Base-by-base conservation (phyloP, 1,140 invertebrate species). In the Drosophila busckii region DNA sequence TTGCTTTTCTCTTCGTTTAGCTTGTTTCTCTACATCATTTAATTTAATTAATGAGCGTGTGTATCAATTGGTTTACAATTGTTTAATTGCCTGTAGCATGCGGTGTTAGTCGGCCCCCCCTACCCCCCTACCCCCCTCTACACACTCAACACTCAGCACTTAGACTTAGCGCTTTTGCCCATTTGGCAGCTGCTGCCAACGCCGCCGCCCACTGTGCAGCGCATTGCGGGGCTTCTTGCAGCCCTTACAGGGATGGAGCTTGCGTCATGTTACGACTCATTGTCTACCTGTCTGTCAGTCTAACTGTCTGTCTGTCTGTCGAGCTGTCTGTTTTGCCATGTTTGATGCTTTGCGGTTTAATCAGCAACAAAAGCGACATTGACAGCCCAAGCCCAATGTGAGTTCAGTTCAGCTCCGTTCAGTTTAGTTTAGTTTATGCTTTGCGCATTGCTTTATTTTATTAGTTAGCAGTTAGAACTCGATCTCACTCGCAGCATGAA, bases 51-150 rank as follows among this genome's bases (percentile, higher is more conserved):
- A 69, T 70, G 66, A 69, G 60, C 54, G 49, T 69, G 49, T 64
- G 66, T 70, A 70, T 70, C 68, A 69, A 70, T 70, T 70, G 68
- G 65, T 64, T 55, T 65, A 58, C 66, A 70, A 70, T 70, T 70
- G 65, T 60, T 70, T 69, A 70, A 70, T 69, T 70, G 61, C 65
- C 62, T 65, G 66, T 70, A 60, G 69, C 66, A 56, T 68, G 65
- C 52, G 38, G 53, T 64, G 64, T 54, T 63, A 59, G n/a, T n/a
- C 64, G 42, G 48, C 50, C 29, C 25, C 26, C 12, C 1, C 10
- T 8, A 17, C n/a, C 13, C n/a, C 6, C 28, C 35, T 9, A 12
- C 28, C 9, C 3, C 10, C 25, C 8, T 8, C 4, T n/a, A n/a
- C n/a, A n/a, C n/a, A n/a, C 1, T 5, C 22, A 6, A 7, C 7